Conservation (phyloP, 2,113 vertebrate species). For the Sorex fumeus region DNA sequence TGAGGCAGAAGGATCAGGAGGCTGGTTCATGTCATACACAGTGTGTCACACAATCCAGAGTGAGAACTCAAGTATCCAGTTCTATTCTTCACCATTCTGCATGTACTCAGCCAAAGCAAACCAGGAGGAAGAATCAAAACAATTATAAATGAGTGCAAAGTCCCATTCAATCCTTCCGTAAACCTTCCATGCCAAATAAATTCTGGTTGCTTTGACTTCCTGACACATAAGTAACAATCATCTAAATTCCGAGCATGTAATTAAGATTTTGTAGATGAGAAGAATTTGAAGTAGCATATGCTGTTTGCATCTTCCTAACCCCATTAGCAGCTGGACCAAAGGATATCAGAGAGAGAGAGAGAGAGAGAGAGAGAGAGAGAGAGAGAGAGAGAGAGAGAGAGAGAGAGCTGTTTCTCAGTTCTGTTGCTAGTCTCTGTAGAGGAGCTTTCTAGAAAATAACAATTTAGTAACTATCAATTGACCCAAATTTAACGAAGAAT, state of each 20-base stretch:
- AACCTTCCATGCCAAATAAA: not conserved
- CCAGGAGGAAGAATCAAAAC: not conserved
- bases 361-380: no score
- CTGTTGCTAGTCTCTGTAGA: slow-evolving; percentile 35
- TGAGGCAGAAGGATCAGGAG: not conserved
- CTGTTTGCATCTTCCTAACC: slow-evolving; percentile 69
- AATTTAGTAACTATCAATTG: slow-evolving; percentile 49
- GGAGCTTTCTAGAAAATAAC: slow-evolving; percentile 13
- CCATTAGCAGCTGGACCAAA: slow-evolving; percentile 73
- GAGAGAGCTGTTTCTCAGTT: slow-evolving; percentile 80
- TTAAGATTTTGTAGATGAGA: slow-evolving; percentile 28
- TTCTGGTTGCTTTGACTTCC: not conserved
- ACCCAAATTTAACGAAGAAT: slow-evolving; percentile 50
- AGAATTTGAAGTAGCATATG: slow-evolving; percentile 60
- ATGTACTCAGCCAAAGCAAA: not conserved
- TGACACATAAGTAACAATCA: slow-evolving; percentile 4
- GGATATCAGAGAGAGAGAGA: slow-evolving; percentile 23
- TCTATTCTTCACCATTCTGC: not conserved
- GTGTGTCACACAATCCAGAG: not conserved
- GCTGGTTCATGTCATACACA: rapidly evolving
- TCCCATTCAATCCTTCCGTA: not conserved
- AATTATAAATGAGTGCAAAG: not conserved
- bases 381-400: not conserved
- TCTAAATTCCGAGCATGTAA: not conserved
- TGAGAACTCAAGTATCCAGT: not conserved